Conservation (phyloP, 2,888 invertebrate species). For the Acronicta alni region DNA sequence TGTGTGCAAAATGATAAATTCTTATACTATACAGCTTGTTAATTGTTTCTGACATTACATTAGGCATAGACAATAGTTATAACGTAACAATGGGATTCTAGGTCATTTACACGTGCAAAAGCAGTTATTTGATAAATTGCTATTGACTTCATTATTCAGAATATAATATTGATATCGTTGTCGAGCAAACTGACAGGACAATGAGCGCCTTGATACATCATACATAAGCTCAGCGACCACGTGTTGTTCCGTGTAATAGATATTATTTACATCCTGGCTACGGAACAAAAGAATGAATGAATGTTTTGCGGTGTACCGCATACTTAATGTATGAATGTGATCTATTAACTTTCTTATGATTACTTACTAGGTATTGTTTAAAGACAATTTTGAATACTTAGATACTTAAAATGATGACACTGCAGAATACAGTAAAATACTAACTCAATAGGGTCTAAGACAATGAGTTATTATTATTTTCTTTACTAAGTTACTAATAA, state of each 20-base stretch:
- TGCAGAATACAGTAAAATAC: neutral
- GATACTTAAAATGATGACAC: no score
- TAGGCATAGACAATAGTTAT: constrained; percentile 44
- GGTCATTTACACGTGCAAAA: constrained; percentile 41
- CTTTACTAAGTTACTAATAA: no score
- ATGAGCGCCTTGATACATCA: constrained; percentile 63
- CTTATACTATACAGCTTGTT: constrained; percentile 19
- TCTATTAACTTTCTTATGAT: constrained; percentile 22
- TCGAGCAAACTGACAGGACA: constrained; percentile 68
- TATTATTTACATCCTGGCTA: constrained; percentile 47
- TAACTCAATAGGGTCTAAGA: neutral
- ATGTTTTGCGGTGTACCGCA: constrained; percentile 32
- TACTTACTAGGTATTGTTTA: constrained; percentile 11
- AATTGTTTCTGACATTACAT: constrained; percentile 38
- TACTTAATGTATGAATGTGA: constrained; percentile 17
- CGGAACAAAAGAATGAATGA: constrained; percentile 46
- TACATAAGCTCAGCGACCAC: constrained; percentile 56
- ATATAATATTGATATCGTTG: constrained; percentile 66
- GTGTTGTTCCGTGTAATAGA: constrained; percentile 58
- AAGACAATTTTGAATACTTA: neutral
- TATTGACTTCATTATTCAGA: constrained; percentile 52
- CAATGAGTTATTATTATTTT: no score
- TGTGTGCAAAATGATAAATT: constrained; percentile 22
- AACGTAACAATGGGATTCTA: constrained; percentile 40
- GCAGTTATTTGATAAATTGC: constrained; percentile 55